phyloP scores from a whole-genome alignment of 1,140 invertebrate genomes.

The Neodiprion virginianus region DNA sequence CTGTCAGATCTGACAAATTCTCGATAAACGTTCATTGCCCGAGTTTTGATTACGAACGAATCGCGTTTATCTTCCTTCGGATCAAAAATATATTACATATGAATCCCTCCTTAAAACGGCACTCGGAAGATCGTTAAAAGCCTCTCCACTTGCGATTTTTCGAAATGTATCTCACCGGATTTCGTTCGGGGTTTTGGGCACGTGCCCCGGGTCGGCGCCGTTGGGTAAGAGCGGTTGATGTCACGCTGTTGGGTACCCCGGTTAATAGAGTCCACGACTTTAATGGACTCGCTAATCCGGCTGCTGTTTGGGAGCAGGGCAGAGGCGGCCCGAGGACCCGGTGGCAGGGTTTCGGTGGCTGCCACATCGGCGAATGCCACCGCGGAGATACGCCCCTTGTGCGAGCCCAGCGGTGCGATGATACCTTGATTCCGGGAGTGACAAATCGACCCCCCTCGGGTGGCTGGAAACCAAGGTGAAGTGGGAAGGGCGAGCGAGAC shows the following conservation, averaged over 20 bases:
- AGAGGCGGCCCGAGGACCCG: constrained; percentile 37
- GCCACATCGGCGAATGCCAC: constrained; percentile 11
- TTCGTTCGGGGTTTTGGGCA: neutral
- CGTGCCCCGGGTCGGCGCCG: constrained; percentile 25
- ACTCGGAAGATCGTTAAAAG: too few relatives aligned
- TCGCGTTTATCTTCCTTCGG: too few relatives aligned
- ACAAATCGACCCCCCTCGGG: constrained; percentile 54
- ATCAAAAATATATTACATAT: too few relatives aligned
- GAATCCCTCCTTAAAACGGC: too few relatives aligned
- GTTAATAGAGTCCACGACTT: constrained; percentile 65
- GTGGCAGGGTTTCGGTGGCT: neutral
- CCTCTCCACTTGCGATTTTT: too few relatives aligned
- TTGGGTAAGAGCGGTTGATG: constrained; percentile 51
- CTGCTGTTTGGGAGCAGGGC: constrained; percentile 53
- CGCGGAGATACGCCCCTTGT: constrained; percentile 55
- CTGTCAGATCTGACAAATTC: too few relatives aligned
- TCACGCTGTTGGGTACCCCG: constrained; percentile 51
- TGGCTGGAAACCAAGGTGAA: neutral
- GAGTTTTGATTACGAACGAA: too few relatives aligned
- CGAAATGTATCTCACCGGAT: too few relatives aligned
- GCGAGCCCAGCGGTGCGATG: constrained; percentile 60
- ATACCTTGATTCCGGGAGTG: constrained; percentile 62
- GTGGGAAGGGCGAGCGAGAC: neutral
- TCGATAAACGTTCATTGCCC: too few relatives aligned
- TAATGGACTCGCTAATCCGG: constrained; percentile 65